Conservation (phyloP, 2,888 invertebrate species). For the Kuschelorhynchus macadamiae region DNA sequence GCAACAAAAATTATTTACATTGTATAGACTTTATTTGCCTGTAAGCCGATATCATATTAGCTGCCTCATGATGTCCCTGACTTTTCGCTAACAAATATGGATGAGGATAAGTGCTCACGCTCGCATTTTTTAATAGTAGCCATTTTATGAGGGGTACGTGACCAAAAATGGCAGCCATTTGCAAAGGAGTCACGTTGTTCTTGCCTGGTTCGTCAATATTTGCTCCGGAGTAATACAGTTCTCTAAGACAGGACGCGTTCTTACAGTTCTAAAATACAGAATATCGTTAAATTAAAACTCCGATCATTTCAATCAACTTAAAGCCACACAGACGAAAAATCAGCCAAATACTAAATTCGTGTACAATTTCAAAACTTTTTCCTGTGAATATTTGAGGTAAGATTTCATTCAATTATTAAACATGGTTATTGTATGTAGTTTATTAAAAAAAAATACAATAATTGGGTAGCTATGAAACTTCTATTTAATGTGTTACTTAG, state of each 20-base stretch:
- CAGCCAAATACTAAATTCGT: no score
- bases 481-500: no score
- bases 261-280: constrained; percentile 43
- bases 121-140: constrained; percentile 48
- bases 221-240: constrained; percentile 62
- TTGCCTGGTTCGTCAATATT: constrained; percentile 60
- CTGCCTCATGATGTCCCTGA: constrained; percentile 54
- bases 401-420: no score
- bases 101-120: constrained; percentile 47
- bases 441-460: no score
- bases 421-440: no score
- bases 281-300: neutral
- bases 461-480: no score
- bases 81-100: constrained; percentile 58
- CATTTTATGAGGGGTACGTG: constrained; percentile 60
- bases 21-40: constrained; percentile 30
- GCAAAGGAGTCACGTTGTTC: constrained; percentile 60
- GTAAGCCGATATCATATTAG: constrained; percentile 29
- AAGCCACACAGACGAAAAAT: no score
- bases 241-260: constrained; percentile 62
- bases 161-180: constrained; percentile 63
- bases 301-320: no score
- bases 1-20: constrained; percentile 1
- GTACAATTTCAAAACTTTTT: no score
- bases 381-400: no score